Evolutionary conservation across 2,888 invertebrate genomes (phyloP), one percentile per base, ranked within the genome.

Genomic region (Antitype chi): DNA sequence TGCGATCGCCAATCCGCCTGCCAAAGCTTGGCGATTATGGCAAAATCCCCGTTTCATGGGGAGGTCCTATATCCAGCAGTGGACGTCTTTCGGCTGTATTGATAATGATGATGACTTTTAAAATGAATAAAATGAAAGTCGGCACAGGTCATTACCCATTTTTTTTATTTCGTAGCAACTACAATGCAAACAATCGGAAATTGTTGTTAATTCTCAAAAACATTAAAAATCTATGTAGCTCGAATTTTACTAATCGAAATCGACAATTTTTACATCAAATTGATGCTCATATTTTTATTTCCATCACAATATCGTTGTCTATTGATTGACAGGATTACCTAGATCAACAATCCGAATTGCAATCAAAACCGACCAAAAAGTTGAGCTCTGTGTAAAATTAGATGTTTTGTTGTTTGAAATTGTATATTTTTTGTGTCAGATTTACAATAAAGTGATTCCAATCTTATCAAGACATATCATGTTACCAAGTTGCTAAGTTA

Each of bases 341-440:
- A 59, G 47, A 79, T 59, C 15, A 64, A 47, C 52, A 64, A 28
- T 53, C 2, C 6, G 20, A 69, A 79, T 74, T 47, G 79, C 20
- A 64, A 63, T 32, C 63, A 69, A 57, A 68, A 20, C 62, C 49
- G 52, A 73, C 9, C 32, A 20, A 38, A 75, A 63, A 23, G 11
- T 1, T 25, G 17, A 15, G 69, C 17, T 43, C 23, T 17, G 23
- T 25, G 9, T 38, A 53, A 68, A 71, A 20, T 62, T 70, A 47
- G 23, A 28, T 71, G 13, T 0, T 8, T 20, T 4, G 2, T 23
- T 49, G 43, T 67, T 11, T 68, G 23, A 38, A 53, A 53, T 25
- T 23, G 25, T 66, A 9, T 20, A 25, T 38, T 32, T 25, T 32
- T 17, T 38, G 52, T 5, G 25, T 25, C 5, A 38, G 20, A 47